phyloP scores from a whole-genome alignment of 2,113 vertebrate species.

The Lepisosteus osseus region DNA sequence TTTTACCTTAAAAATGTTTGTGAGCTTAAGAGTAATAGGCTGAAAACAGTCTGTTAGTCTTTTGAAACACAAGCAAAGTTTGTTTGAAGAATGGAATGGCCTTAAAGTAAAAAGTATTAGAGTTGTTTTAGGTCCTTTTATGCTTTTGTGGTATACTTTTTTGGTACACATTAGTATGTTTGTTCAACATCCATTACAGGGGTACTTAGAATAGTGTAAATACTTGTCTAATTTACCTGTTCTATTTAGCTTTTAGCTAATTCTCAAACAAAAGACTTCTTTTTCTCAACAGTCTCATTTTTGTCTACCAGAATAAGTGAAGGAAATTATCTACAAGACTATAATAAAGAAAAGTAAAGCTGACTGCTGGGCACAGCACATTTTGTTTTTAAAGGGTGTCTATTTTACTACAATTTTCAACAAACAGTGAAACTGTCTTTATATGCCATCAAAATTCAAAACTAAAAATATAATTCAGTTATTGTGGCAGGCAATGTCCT shows the following conservation, averaged over 20 bases:
- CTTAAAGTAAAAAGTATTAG: slow-evolving; percentile 38
- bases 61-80: slow-evolving; percentile 23
- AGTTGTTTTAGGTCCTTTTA: slow-evolving; percentile 38
- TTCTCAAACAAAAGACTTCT: background rate
- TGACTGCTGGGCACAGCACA: too few species aligned
- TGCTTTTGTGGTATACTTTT: slow-evolving; percentile 5
- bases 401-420: too few species aligned
- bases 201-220: slow-evolving; percentile 52
- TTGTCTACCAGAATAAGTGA: background rate
- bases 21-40: slow-evolving; percentile 54
- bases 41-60: slow-evolving; percentile 46
- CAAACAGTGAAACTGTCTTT: too few species aligned
- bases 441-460: too few species aligned
- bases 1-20: slow-evolving; percentile 40
- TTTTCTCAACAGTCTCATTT: background rate
- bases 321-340: background rate
- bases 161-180: slow-evolving; percentile 38
- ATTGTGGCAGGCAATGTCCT: too few species aligned
- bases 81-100: slow-evolving; percentile 44
- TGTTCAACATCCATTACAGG: slow-evolving; percentile 51
- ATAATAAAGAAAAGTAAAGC: too few species aligned
- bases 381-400: too few species aligned
- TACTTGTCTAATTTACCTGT: slow-evolving; percentile 53
- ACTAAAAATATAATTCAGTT: too few species aligned
- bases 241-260: background rate